Conservation (phyloP, 2,113 vertebrate species). For the Peromyscus polionotus region DNA sequence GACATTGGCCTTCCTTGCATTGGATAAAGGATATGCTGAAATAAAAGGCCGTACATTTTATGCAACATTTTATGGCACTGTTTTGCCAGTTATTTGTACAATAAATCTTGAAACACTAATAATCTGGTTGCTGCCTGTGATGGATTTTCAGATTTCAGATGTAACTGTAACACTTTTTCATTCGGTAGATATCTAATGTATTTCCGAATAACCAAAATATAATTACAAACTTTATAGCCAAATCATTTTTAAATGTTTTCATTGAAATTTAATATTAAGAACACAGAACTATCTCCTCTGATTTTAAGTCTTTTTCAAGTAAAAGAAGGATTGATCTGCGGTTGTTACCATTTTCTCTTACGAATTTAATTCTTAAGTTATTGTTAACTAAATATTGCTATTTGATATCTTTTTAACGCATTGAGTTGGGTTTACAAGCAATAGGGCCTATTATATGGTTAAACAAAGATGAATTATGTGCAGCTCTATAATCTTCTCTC, state of each 20-base stretch:
- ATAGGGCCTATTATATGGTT: conserved; percentile 11
- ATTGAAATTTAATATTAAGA: conserved; percentile 15
- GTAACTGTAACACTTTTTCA: not conserved
- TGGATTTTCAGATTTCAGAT: conserved; percentile 56
- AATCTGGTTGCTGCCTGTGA: conserved; percentile 70
- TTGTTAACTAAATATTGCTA: conserved; percentile 50
- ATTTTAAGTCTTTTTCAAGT: conserved; percentile 5
- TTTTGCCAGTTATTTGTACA: conserved; percentile 82
- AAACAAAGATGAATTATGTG: conserved; percentile 24
- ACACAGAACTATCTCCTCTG: not conserved
- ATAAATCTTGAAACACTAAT: conserved; percentile 58
- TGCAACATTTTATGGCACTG: conserved; percentile 75
- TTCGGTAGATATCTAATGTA: not conserved
- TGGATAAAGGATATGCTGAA: conserved; percentile 70
- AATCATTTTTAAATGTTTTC: conserved; percentile 20
- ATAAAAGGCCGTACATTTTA: conserved; percentile 71
- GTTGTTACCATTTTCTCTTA: conserved; percentile 55
- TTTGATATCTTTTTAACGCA: conserved; percentile 30
- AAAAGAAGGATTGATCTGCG: not conserved
- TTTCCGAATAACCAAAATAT: conserved; percentile 9
- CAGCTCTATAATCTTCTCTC: not conserved
- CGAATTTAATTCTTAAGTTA: conserved; percentile 35
- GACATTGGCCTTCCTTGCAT: conserved; percentile 74
- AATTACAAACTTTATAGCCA: not conserved
- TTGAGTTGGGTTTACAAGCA: not conserved